phyloP scores from a whole-genome alignment of 2,888 invertebrate genomes.

The Capitulum mitella region DNA sequence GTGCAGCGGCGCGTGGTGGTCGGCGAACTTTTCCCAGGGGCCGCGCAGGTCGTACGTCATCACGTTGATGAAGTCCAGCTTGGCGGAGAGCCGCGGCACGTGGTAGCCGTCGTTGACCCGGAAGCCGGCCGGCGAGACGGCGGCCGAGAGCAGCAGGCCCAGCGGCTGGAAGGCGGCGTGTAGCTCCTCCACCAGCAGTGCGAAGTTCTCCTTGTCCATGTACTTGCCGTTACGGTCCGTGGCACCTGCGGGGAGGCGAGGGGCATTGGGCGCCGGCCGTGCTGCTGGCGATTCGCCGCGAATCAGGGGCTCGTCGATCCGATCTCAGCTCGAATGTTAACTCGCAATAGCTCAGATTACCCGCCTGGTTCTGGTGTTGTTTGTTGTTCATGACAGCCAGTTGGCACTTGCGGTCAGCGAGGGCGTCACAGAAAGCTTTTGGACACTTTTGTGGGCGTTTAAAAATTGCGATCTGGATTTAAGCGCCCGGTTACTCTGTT shows the following conservation, averaged over 20 bases:
- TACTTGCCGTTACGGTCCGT: slow-evolving; percentile 49
- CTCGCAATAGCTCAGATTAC: too few relatives aligned
- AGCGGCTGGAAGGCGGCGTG: slow-evolving; percentile 34
- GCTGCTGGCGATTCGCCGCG: too few relatives aligned
- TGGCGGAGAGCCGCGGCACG: slow-evolving; percentile 51
- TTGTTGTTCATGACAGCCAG: too few relatives aligned
- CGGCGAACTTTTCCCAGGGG: slow-evolving; percentile 43
- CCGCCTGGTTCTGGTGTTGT: too few relatives aligned
- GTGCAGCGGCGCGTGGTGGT: slow-evolving; percentile 50
- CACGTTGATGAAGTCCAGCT: slow-evolving; percentile 60
- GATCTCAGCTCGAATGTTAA: too few relatives aligned
- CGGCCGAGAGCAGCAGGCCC: slow-evolving; percentile 36
- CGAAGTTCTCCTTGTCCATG: slow-evolving; percentile 43
- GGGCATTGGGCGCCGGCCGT: background rate
- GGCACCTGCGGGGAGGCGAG: slow-evolving; percentile 30
- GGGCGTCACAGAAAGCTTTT: too few relatives aligned
- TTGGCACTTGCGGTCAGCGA: too few relatives aligned
- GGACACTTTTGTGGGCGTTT: too few relatives aligned
- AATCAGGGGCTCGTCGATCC: too few relatives aligned
- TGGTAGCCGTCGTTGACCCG: slow-evolving; percentile 59
- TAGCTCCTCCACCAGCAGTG: slow-evolving; percentile 36
- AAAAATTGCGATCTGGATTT: too few relatives aligned
- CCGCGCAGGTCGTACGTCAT: slow-evolving; percentile 58
- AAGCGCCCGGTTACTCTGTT: too few relatives aligned
- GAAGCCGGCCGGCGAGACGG: slow-evolving; percentile 39